phyloP scores from a whole-genome alignment of 2,888 invertebrate genomes.

The Eutolmus rufibarbis region DNA sequence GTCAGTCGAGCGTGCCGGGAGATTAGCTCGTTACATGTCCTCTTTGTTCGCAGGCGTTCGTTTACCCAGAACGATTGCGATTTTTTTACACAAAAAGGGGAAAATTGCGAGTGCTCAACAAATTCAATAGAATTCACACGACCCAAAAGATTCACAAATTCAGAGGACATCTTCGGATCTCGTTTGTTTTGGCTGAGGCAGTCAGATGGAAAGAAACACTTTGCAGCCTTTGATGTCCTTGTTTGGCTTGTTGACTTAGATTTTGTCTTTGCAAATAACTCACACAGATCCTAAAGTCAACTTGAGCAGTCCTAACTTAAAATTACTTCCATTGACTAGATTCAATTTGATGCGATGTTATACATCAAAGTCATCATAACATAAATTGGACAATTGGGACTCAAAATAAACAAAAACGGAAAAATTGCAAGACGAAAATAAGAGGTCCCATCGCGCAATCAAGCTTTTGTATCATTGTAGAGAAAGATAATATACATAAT shows the following conservation, averaged over 20 bases:
- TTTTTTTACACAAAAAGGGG: slow-evolving; percentile 16
- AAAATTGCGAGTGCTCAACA: slow-evolving; percentile 18
- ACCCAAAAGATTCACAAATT: not conserved
- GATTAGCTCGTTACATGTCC: slow-evolving; percentile 43
- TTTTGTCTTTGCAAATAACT: not conserved
- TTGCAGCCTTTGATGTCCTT: not conserved
- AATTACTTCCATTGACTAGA: not conserved
- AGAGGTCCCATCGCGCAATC: not conserved
- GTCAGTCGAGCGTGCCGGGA: slow-evolving; percentile 43
- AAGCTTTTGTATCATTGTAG: not conserved
- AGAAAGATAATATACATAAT: too few species aligned
- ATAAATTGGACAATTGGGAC: not conserved
- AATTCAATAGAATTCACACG: slow-evolving; percentile 38
- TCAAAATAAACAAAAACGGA: not conserved
- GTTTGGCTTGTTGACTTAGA: not conserved
- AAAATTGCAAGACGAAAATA: not conserved
- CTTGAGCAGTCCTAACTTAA: not conserved
- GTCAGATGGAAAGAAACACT: slow-evolving; percentile 54
- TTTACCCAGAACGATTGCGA: not conserved
- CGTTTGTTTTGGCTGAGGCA: slow-evolving; percentile 46
- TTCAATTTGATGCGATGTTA: not conserved
- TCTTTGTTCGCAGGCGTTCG: not conserved
- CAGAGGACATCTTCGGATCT: not conserved
- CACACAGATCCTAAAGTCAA: not conserved
- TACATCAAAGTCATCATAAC: not conserved